Conservation (phyloP, 1,140 invertebrate species). For the Pseudomyrmex concolor region DNA sequence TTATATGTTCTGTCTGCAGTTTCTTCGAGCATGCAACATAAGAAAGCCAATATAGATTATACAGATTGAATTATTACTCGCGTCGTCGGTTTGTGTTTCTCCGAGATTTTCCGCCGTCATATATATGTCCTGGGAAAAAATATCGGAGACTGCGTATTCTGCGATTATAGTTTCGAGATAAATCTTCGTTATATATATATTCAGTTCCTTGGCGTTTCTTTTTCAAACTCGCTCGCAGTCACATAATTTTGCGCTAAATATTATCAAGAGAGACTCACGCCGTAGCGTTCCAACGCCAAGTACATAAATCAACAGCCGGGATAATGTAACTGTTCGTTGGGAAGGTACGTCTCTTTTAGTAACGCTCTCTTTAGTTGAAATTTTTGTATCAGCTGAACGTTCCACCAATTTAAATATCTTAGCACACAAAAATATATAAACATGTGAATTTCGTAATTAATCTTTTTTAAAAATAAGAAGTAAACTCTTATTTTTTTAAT, state of each 20-base stretch:
- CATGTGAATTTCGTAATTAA: neutral
- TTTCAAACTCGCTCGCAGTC: neutral
- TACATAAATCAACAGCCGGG: too few relatives aligned
- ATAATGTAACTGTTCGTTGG: too few relatives aligned
- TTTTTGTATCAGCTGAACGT: too few relatives aligned
- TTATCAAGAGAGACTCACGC: neutral
- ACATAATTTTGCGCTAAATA: neutral
- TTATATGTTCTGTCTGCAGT: neutral
- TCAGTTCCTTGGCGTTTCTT: neutral
- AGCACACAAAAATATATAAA: neutral
- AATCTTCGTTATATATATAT: slow-evolving; percentile 27
- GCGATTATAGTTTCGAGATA: slow-evolving; percentile 1
- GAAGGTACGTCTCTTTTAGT: too few relatives aligned
- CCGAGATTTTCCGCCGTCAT: slow-evolving; percentile 1
- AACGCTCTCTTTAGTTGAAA: too few relatives aligned
- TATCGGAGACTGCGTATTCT: slow-evolving; percentile 15
- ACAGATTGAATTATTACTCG: slow-evolving; percentile 19
- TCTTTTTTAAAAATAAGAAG: neutral
- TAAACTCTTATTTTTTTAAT: neutral
- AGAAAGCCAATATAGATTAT: neutral
- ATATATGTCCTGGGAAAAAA: neutral
- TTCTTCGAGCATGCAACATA: slow-evolving; percentile 12
- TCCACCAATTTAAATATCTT: too few relatives aligned
- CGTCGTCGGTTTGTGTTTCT: neutral
- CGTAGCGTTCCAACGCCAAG: too few relatives aligned